These are phyloP conservation scores for Grammomys dolichurus DNA, from an alignment of 2,113 vertebrate genomes.

Conservation along the genomic window DNA sequence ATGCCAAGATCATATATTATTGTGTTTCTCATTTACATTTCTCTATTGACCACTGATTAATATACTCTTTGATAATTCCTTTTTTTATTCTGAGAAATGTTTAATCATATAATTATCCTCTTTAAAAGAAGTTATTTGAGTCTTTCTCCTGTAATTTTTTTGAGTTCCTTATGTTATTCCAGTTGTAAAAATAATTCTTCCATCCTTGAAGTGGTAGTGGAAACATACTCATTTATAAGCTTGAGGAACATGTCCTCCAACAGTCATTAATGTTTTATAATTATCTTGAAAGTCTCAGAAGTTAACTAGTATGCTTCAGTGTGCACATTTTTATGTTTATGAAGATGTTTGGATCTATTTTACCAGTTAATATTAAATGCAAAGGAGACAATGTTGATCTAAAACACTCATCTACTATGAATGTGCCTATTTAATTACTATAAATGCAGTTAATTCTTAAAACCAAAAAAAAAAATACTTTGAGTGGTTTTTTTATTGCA, in stretches of 20 bases:
- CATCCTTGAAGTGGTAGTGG: neutral
- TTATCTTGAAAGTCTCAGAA: neutral
- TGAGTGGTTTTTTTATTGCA: constrained; percentile 20
- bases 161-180: neutral
- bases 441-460: constrained; percentile 1
- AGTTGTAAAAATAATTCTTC: neutral
- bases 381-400: neutral
- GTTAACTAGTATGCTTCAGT: neutral
- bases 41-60: neutral
- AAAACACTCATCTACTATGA: neutral
- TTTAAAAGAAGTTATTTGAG: neutral
- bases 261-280: neutral
- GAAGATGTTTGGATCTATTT: neutral
- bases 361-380: neutral
- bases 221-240: neutral
- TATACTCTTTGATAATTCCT: neutral
- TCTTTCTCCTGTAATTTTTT: neutral
- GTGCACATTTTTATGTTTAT: neutral
- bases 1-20: neutral
- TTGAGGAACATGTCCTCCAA: neutral
- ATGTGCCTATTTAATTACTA: neutral
- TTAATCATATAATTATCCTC: neutral
- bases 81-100: neutral
- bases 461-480: constrained; percentile 28
- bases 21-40: neutral